Base-by-base conservation (phyloP, 2,113 vertebrate species). In the Pseudorasbora parva region DNA sequence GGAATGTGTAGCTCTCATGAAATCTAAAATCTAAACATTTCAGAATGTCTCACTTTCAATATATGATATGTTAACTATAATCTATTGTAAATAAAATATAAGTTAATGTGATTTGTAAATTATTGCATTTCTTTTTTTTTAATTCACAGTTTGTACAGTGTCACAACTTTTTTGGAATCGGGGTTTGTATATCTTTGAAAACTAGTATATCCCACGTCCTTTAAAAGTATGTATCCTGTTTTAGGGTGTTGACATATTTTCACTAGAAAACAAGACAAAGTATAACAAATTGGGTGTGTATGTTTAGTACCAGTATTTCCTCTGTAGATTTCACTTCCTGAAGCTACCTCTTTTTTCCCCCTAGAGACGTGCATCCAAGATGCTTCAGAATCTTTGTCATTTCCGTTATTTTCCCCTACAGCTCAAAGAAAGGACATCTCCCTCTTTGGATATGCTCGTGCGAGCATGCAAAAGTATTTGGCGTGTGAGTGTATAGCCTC, bases 301-400 rank as follows among this genome's bases (percentile, higher is more conserved):
- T 62, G 57, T 71, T 80, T 83, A 33, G 27, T 51, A 23, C 27
- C 51, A 3, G 57, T 27, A 64, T 77, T 87, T 86, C 17, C 51
- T 54, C 17, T 21, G 51, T 54, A 21, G 7, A 8, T 73, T 25
- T 37, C 84, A 81, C 73, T 80, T 62, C 78, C 88, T 72, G 77
- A 60, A 86, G 88, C 89, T 88, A 2, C 71, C 80, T 66, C 77
- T 37, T 81, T 51, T 72, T 86, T 33, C 5, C 37, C 90, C 90
- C 89, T 84, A 1, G 80, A 90, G 91, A 90, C 75, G 62, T 75
- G 88, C 87, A 88, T 89, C 85, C 89, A 87, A 92, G 90, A 88
- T 90, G 87, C 81, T 68, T 83, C 69, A 75, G 84, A 88, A 76
- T 79, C 87, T 93, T 92, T 93, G 89, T 47, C 45, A 43, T 51